phyloP scores from a whole-genome alignment of 2,888 invertebrate genomes.

The Myopa tessellatipennis region DNA sequence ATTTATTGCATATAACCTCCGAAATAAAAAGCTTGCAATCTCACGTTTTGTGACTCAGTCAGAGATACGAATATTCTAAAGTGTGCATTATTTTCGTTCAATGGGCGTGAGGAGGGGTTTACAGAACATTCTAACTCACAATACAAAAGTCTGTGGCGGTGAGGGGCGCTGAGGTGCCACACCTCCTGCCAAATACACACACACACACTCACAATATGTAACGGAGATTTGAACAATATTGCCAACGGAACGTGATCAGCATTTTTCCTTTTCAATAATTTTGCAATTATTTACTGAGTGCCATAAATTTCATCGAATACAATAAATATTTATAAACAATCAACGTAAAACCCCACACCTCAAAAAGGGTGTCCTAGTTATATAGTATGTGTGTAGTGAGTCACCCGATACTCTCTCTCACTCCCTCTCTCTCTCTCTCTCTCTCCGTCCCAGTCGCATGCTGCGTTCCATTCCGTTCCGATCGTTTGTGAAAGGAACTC shows the following conservation, averaged over 20 bases:
- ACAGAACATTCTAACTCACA: too few species aligned
- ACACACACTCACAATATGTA: conserved; percentile 2
- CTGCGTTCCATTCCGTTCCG: conserved; percentile 16
- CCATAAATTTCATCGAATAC: conserved; percentile 31
- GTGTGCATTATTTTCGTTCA: too few species aligned
- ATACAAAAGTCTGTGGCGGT: not conserved
- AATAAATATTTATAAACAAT: conserved; percentile 32
- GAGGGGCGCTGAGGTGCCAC: not conserved
- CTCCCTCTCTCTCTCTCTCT: too few species aligned
- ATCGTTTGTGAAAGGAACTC: conserved; percentile 57
- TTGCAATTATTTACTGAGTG: conserved; percentile 29
- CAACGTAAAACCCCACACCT: not conserved
- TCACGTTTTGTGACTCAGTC: conserved; percentile 12
- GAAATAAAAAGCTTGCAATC: not conserved
- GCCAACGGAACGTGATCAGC: conserved; percentile 24
- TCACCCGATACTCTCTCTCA: not conserved
- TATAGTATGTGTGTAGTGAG: not conserved
- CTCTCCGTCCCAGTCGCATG: not conserved
- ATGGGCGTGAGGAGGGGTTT: too few species aligned
- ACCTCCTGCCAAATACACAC: conserved; percentile 1
- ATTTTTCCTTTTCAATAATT: conserved; percentile 25
- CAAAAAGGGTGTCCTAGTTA: conserved; percentile 9
- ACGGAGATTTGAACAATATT: conserved; percentile 36
- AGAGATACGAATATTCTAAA: not conserved
- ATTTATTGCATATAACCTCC: not conserved